A percentile compares a stretch with the other conserved stretches of the same genome.
phyloP scores from a whole-genome alignment of 2,888 invertebrate species.

The Limnephilus rhombicus region DNA sequence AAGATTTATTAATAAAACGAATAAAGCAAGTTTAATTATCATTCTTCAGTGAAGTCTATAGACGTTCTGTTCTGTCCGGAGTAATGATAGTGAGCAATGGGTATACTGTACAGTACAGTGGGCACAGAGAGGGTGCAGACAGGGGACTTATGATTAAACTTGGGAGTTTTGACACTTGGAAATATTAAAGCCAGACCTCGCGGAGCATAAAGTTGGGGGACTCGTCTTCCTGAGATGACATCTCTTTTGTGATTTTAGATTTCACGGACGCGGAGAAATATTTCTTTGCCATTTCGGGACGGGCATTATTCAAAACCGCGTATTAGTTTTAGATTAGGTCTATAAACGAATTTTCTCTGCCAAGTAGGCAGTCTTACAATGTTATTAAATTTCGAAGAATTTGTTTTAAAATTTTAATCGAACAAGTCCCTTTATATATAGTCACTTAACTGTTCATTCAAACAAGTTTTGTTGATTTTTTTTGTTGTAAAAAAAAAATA shows the following conservation, averaged over 20 bases:
- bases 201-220: conserved; percentile 46
- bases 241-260: conserved; percentile 42
- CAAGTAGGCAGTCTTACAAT: neutral
- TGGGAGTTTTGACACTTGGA: conserved; percentile 66
- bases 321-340: neutral
- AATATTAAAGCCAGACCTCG: conserved; percentile 64
- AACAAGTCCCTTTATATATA: no score
- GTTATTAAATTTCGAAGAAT: neutral
- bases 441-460: neutral
- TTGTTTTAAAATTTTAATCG: neutral
- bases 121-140: conserved; percentile 49
- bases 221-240: conserved; percentile 47
- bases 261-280: conserved; percentile 13
- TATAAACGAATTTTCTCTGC: neutral
- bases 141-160: conserved; percentile 65
- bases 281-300: neutral
- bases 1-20: neutral
- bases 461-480: neutral
- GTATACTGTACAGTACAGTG: neutral
- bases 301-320: neutral
- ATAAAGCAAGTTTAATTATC: neutral
- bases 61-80: neutral
- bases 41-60: neutral
- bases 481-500: neutral
- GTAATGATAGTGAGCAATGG: neutral